phyloP scores from a whole-genome alignment of 2,113 vertebrate genomes.

The Caranx ignobilis region DNA sequence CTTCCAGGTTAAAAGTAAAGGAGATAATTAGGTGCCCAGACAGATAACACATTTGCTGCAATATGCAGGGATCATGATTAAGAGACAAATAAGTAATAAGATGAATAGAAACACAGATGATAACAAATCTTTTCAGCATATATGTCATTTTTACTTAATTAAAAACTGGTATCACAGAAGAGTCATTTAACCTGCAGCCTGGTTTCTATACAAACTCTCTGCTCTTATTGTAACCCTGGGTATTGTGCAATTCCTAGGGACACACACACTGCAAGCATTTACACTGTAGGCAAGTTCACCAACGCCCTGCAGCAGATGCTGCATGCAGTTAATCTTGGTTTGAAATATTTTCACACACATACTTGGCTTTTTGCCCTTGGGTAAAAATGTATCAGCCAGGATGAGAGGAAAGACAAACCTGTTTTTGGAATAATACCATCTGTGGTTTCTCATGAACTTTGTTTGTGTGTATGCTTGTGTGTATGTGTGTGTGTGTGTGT shows the following conservation, averaged over 20 bases:
- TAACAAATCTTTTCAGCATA: not conserved
- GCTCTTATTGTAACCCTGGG: not conserved
- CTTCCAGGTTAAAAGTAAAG: not conserved
- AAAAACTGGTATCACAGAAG: not conserved
- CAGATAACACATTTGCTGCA: not conserved
- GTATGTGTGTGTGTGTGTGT: constrained; percentile 22
- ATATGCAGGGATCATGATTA: not conserved
- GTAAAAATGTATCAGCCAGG: constrained; percentile 48
- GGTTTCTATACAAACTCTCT: not conserved
- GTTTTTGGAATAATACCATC: constrained; percentile 47
- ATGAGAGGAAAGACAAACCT: constrained; percentile 42
- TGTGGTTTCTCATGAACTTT: constrained; percentile 11
- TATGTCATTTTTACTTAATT: not conserved
- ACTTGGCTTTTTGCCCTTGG: constrained; percentile 54
- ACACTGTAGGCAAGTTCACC: constrained; percentile 1
- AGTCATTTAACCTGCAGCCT: not conserved
- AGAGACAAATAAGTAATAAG: not conserved
- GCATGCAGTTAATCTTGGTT: not conserved
- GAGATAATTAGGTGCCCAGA: not conserved
- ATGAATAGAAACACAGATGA: not conserved
- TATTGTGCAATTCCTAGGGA: not conserved
- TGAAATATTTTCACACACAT: constrained; percentile 45
- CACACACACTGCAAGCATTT: not conserved
- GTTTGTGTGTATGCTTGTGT: constrained; percentile 9
- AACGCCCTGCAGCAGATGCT: constrained; percentile 31